Evolutionary conservation across 2,797 vertebrate species (phyloP), one percentile per base, ranked within the genome.

Genomic region (Orientallactaga sibirica): DNA sequence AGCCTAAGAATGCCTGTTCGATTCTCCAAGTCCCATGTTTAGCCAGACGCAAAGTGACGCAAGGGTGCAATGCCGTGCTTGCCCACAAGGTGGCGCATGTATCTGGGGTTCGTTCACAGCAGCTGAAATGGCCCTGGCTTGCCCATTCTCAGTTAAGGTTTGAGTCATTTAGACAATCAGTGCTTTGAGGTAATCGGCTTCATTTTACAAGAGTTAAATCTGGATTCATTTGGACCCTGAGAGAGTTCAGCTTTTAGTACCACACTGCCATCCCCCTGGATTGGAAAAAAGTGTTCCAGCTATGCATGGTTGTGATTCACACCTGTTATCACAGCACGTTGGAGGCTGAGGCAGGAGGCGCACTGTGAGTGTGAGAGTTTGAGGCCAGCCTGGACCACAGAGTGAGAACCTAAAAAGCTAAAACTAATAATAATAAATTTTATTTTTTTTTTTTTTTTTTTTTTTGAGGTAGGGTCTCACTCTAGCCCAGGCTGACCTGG

Each of bases 71-170:
- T n/a, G n/a, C n/a, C n/a, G n/a, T n/a, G n/a, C n/a, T n/a, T n/a
- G n/a, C n/a, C n/a, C n/a, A n/a, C n/a, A n/a, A n/a, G n/a, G n/a
- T n/a, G n/a, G n/a, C n/a, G n/a, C n/a, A n/a, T n/a, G n/a, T n/a
- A n/a, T n/a, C n/a, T n/a, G n/a, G n/a, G n/a, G n/a, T n/a, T n/a
- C n/a, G n/a, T n/a, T n/a, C n/a, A n/a, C n/a, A n/a, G n/a, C n/a
- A n/a, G n/a, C n/a, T n/a, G n/a, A n/a, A n/a, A n/a, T n/a, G n/a
- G n/a, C n/a, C n/a, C n/a, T n/a, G n/a, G n/a, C n/a, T n/a, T 37
- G 97, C 99, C n/a, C 55, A 67, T 48, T 78, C 15, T 86, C 58
- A 90, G 78, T 84, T 88, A 62, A 78, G 70, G 22, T 43, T 81
- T 88, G 68, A 95, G 27, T 52, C 25, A 37, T n/a, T n/a, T n/a